phyloP scores from a whole-genome alignment of 2,797 vertebrate genomes.

The Gila robusta region DNA sequence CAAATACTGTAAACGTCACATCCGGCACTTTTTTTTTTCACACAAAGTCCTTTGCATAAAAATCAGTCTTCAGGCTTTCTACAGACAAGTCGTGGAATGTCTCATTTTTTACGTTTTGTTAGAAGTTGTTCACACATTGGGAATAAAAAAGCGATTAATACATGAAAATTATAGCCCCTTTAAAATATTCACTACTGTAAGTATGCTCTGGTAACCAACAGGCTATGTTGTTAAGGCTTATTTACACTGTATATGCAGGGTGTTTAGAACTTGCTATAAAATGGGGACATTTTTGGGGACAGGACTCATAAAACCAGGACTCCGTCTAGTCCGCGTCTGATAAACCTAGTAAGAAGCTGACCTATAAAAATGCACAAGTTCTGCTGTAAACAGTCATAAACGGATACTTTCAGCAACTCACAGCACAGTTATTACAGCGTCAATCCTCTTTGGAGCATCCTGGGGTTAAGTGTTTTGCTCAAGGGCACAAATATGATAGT shows the following conservation, averaged over 20 bases:
- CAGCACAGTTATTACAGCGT: background rate
- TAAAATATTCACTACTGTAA: background rate
- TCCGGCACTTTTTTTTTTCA: background rate
- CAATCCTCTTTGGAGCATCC: background rate
- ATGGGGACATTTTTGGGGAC: background rate
- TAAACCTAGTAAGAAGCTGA: background rate
- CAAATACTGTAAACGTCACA: background rate
- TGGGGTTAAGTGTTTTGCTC: background rate
- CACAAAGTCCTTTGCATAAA: background rate
- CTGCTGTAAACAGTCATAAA: constrained; percentile 4
- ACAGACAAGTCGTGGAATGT: background rate
- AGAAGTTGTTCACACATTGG: background rate
- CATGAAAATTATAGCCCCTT: background rate
- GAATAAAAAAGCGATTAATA: background rate
- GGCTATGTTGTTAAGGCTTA: background rate
- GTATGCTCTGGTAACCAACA: background rate
- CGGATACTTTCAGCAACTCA: background rate
- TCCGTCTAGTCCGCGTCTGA: background rate
- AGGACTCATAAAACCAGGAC: background rate
- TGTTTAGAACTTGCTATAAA: background rate
- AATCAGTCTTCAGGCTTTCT: background rate
- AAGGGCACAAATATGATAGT: background rate
- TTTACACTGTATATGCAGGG: background rate
- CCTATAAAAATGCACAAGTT: background rate
- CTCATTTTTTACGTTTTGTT: background rate